Conservation (phyloP, 2,888 invertebrate species). For the Germaria angustata region DNA sequence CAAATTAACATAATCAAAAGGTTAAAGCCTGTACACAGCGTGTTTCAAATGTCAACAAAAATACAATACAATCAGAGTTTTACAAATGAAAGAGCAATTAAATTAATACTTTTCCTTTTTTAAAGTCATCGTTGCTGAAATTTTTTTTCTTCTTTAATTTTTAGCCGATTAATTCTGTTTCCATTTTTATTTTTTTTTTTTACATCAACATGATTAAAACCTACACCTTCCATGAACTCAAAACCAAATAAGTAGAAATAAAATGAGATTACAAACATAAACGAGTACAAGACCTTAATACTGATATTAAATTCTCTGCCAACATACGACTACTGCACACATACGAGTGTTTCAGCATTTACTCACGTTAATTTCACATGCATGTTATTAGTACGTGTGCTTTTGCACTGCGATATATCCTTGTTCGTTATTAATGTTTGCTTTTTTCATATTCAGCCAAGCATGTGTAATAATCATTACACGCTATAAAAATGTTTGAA, state of each 20-base stretch:
- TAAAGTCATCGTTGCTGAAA: background rate
- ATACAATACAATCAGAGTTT: constrained; percentile 53
- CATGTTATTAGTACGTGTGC: background rate
- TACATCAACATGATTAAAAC: constrained; percentile 14
- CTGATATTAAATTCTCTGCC: background rate
- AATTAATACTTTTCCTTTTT: constrained; percentile 31
- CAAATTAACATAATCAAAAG: background rate
- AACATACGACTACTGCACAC: background rate
- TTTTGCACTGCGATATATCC: background rate
- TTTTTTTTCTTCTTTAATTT: background rate
- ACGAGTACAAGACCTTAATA: background rate
- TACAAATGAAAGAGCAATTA: constrained; percentile 57
- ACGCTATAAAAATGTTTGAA: constrained; percentile 47
- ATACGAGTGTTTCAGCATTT: background rate
- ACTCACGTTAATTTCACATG: background rate
- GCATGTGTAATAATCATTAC: constrained; percentile 37
- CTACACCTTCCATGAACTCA: background rate
- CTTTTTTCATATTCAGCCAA: constrained; percentile 1
- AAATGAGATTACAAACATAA: no score
- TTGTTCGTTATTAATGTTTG: background rate
- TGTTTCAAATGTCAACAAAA: constrained; percentile 3
- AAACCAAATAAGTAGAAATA: background rate
- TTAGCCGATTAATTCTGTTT: background rate
- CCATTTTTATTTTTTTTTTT: background rate
- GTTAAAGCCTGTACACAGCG: background rate